Evolutionary conservation across 2,113 vertebrate species (phyloP), one percentile per base, ranked within the genome.

Genomic region (Numida meleagris): DNA sequence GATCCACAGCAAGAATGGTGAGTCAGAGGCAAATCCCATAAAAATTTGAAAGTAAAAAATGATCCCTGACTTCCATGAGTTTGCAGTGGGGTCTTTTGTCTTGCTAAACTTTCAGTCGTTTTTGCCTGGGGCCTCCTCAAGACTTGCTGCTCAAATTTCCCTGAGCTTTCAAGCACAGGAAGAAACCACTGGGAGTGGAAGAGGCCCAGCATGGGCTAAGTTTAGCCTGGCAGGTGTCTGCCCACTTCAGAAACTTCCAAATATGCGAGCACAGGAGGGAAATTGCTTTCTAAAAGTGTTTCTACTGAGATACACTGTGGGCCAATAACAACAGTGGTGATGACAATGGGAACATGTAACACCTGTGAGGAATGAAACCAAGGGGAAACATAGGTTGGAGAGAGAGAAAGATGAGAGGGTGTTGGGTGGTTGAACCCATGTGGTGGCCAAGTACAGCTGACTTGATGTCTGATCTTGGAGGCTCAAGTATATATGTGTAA

Each of bases 351-450:
- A 77, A 70, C 16, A 8, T 53, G 61, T 21, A 68, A 14, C 48
- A 72, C 87, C 83, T 88, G 79, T 33, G 48, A 73, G 63, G 61
- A 84, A 88, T 40, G 53, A 76, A 93, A 88, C 5, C 33, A 11
- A 46, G 58, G 25, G 29, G 3, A 59, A 63, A 77, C 63, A 25
- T 5, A 25, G 13, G 3, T 17, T 81, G 38, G 31, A 63, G n/a
- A 61, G 53, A 34, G 45, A 43, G 74, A 80, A 93, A 83, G 33
- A 46, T 24, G 75, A 81, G 46, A 86, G 31, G 31, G 42, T 53
- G 55, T 50, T 51, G 31, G 48, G 45, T 29, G 40, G 38, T 14
- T 27, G 42, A 68, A 40, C 0, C 0, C 20, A 25, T n/a, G 4
- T 9, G 24, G 78, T 66, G 42, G 33, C 45, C 45, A 48, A 7